Evolutionary conservation across 2,113 vertebrate species (phyloP).

Genomic region (Perca schrenkii): DNA sequence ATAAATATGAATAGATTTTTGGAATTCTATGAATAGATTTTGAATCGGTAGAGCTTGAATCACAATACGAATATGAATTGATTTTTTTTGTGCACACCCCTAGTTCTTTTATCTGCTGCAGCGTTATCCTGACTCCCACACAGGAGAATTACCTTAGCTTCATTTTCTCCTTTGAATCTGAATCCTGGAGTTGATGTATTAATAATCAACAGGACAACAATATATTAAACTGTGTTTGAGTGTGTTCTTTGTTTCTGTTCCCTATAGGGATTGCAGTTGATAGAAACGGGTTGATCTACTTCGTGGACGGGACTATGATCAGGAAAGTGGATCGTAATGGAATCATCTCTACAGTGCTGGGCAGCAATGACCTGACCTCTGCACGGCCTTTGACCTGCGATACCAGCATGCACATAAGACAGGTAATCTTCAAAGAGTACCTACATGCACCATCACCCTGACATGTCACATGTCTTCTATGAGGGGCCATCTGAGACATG

Average conservation of each 20-base stretch:
- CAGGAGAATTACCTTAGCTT: neutral
- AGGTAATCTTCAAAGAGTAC: constrained; percentile 82
- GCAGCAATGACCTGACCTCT: constrained; percentile 96
- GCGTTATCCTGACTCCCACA: neutral
- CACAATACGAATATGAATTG: too few species aligned
- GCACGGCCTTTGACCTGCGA: constrained; percentile 97
- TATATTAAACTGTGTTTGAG: neutral
- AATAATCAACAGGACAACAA: neutral
- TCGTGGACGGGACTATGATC: constrained; percentile 99
- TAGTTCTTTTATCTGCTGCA: neutral
- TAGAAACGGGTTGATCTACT: constrained; percentile 97
- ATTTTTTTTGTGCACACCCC: too few species aligned
- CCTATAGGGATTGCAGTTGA: constrained; percentile 93
- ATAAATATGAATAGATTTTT: too few species aligned
- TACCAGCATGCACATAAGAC: constrained; percentile 99
- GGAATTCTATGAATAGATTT: too few species aligned
- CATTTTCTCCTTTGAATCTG: constrained; percentile 3
- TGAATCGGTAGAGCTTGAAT: too few species aligned
- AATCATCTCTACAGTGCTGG: constrained; percentile 97
- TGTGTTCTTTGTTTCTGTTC: neutral
- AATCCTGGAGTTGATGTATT: neutral
- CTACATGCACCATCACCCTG: too few species aligned
- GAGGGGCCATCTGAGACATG: too few species aligned
- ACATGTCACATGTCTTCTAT: too few species aligned
- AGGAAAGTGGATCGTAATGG: constrained; percentile 98